Evolutionary conservation across 2,113 vertebrate genomes (phyloP).

Genomic region (Pelecanus crispus): DNA sequence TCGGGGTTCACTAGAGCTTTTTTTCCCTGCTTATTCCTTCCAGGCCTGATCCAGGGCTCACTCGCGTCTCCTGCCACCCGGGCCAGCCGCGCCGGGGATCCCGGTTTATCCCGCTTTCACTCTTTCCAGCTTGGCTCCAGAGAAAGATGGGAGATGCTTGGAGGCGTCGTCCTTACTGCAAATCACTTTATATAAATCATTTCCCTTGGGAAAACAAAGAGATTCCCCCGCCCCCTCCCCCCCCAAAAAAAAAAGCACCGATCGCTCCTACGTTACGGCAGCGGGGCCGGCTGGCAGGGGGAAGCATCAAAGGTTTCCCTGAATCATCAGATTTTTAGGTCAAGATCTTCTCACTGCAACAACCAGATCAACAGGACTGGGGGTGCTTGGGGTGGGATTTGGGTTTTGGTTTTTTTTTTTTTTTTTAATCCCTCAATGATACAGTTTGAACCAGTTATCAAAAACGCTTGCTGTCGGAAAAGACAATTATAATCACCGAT

Average conservation of each 20-base stretch:
- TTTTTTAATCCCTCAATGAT: slow-evolving; percentile 50
- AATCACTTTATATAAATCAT: not conserved
- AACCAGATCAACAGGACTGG: not conserved
- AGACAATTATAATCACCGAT: slow-evolving; percentile 66
- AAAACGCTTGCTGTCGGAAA: slow-evolving; percentile 83
- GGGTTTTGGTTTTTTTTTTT: not conserved
- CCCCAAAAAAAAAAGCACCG: not conserved
- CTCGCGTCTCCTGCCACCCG: not conserved
- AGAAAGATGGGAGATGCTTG: not conserved
- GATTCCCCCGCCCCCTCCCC: not conserved
- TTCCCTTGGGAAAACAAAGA: not conserved
- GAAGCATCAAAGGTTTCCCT: not conserved
- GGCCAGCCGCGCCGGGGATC: not conserved
- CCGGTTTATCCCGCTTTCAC: rapidly evolving
- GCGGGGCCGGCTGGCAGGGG: not conserved
- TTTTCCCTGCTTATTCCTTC: not conserved
- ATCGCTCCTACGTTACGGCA: not conserved
- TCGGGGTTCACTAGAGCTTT: not conserved
- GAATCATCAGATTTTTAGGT: not conserved
- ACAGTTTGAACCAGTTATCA: slow-evolving; percentile 79
- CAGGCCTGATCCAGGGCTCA: not conserved
- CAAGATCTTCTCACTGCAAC: slow-evolving; percentile 22
- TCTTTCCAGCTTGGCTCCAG: not conserved
- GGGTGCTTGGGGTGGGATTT: not conserved
- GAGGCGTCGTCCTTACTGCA: not conserved